These are phyloP conservation scores for Cygnus buccinator DNA, from an alignment of 2,113 vertebrate species.

Conservation along the genomic window DNA sequence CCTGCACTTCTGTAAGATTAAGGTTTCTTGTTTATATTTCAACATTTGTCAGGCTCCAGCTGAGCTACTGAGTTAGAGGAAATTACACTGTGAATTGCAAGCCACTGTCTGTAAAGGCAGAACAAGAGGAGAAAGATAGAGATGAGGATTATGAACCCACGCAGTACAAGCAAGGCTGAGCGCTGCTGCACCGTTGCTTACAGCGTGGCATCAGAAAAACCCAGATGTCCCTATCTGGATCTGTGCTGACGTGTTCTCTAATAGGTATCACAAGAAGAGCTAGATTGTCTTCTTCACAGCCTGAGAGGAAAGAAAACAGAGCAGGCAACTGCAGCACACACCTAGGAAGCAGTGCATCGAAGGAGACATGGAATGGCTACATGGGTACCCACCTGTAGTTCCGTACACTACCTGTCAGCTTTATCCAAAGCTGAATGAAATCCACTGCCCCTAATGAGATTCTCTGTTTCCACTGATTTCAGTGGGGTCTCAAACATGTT, in stretches of 20 bases:
- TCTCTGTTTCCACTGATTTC: neutral
- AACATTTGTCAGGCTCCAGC: neutral
- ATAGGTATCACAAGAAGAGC: neutral
- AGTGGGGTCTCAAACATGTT: neutral
- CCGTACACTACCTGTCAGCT: neutral
- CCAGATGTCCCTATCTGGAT: neutral
- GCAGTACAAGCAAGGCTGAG: neutral
- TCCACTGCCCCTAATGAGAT: neutral
- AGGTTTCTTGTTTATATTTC: neutral
- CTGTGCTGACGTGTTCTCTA: neutral
- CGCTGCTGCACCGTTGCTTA: neutral
- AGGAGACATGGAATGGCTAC: neutral
- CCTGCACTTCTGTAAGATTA: neutral
- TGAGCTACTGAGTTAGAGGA: neutral
- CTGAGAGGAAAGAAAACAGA: neutral
- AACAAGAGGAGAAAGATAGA: neutral
- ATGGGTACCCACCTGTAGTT: neutral
- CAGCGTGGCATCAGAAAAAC: neutral
- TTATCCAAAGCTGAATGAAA: neutral
- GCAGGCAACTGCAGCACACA: neutral
- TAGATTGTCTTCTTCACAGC: neutral
- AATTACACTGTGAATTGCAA: neutral
- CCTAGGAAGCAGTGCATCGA: neutral
- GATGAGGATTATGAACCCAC: neutral
- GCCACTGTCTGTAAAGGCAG: neutral